These are phyloP conservation scores for Tetramorium simillimum DNA, from an alignment of 1,140 invertebrate genomes.

Conservation along the genomic window DNA sequence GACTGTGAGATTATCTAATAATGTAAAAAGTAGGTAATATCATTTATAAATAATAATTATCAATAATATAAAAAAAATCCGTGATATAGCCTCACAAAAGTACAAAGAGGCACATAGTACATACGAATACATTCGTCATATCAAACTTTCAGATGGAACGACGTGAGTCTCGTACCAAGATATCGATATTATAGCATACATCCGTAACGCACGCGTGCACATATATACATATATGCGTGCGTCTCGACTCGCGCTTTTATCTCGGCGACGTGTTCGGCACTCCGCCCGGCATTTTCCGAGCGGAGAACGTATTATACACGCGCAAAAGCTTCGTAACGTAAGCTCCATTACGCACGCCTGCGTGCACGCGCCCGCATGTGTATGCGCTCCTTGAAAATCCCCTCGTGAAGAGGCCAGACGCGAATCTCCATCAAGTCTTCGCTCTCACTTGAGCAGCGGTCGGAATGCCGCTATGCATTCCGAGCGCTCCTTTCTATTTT, in stretches of 20 bases:
- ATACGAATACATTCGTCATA: not conserved
- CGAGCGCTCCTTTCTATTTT: slow-evolving; percentile 44
- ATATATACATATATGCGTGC: not conserved
- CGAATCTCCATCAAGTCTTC: slow-evolving; percentile 41
- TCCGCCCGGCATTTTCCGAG: slow-evolving; percentile 22
- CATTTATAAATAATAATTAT: not conserved
- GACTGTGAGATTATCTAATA: not conserved
- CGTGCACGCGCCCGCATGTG: slow-evolving; percentile 6
- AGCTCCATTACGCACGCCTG: slow-evolving; percentile 59
- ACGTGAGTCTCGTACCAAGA: not conserved
- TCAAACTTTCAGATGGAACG: not conserved
- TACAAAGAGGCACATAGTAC: not conserved
- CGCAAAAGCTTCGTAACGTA: slow-evolving; percentile 59
- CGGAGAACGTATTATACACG: not conserved
- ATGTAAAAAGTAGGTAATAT: not conserved
- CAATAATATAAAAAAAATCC: not conserved
- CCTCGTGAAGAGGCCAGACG: slow-evolving; percentile 63
- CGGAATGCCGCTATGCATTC: slow-evolving; percentile 29
- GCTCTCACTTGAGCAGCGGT: slow-evolving; percentile 28
- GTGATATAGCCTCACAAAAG: not conserved
- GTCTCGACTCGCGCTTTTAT: slow-evolving; percentile 56
- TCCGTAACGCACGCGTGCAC: not conserved
- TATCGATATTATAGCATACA: slow-evolving; percentile 19
- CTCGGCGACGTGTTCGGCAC: slow-evolving; percentile 49
- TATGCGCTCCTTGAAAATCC: slow-evolving; percentile 49